Evolutionary conservation across 1,140 invertebrate species (phyloP).

Genomic region (Hylaeus volcanicus): DNA sequence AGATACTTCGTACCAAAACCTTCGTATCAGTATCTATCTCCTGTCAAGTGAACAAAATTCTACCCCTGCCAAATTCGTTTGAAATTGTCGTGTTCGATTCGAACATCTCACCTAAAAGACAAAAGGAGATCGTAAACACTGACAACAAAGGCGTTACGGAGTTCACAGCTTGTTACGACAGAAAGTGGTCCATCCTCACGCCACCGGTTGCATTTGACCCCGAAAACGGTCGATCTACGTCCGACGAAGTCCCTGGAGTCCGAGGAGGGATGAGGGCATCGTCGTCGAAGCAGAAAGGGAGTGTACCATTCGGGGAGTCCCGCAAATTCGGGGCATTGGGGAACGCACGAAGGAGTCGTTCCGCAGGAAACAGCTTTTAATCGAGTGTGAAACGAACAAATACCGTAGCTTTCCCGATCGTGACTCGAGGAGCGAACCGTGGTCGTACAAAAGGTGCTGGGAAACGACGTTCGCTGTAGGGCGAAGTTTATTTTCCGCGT

Average conservation of each 20-base stretch:
- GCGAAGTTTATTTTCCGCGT: conserved; percentile 38
- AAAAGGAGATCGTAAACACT: background rate
- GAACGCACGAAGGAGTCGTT: conserved; percentile 23
- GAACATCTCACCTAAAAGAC: background rate
- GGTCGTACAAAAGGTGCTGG: background rate
- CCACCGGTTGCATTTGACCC: conserved; percentile 37
- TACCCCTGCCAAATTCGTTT: too few relatives aligned
- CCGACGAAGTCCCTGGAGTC: conserved; percentile 1
- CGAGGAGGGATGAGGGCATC: background rate
- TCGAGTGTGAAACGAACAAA: conserved; percentile 51
- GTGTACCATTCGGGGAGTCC: background rate
- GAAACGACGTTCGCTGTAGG: background rate
- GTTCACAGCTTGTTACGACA: conserved; percentile 35
- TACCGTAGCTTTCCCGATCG: conserved; percentile 11
- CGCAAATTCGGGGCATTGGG: conserved; percentile 18
- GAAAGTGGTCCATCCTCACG: conserved; percentile 12
- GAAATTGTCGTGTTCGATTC: too few relatives aligned
- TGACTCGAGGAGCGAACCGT: background rate
- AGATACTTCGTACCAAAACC: too few relatives aligned
- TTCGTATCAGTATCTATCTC: too few relatives aligned
- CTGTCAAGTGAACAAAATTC: too few relatives aligned
- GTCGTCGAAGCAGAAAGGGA: background rate
- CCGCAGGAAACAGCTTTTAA: conserved; percentile 51
- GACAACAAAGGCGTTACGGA: conserved; percentile 21
- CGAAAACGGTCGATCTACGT: conserved; percentile 39